A percentile compares a stretch with the other conserved stretches of the same genome.
Conservation (phyloP, 2,113 vertebrate species). For the Urocynchramus pylzowi region DNA sequence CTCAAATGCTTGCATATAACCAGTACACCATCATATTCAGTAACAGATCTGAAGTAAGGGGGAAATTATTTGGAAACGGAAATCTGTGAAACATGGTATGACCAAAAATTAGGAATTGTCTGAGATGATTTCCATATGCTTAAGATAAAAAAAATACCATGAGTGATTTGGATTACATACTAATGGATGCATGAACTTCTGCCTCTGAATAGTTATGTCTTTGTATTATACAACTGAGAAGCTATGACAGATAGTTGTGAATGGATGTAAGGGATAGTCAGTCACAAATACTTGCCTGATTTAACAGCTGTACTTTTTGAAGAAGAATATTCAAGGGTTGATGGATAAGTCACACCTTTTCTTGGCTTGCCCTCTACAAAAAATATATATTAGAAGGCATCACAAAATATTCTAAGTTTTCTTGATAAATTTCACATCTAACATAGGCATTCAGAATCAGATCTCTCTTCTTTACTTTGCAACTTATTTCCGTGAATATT, state of each 20-base stretch:
- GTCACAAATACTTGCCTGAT: constrained; percentile 75
- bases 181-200: not conserved
- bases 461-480: not conserved
- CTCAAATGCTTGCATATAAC: not conserved
- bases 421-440: not conserved
- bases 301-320: constrained; percentile 78
- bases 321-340: constrained; percentile 83
- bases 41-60: not conserved
- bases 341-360: constrained; percentile 89
- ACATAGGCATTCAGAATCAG: not conserved
- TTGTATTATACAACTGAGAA: not conserved
- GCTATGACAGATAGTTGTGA: not conserved
- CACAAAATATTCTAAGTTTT: not conserved
- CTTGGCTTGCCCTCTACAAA: constrained; percentile 87
- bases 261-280: not conserved
- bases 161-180: not conserved
- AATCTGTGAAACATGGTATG: not conserved
- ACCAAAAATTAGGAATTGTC: not conserved
- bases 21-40: not conserved
- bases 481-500: not conserved
- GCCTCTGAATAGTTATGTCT: not conserved
- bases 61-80: not conserved
- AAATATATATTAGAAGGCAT: not conserved
- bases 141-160: not conserved
- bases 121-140: not conserved